Percentiles rank a stretch among this genome's conserved stretches.
Conservation (phyloP, 1,140 invertebrate genomes). For the Drosophila orena region DNA sequence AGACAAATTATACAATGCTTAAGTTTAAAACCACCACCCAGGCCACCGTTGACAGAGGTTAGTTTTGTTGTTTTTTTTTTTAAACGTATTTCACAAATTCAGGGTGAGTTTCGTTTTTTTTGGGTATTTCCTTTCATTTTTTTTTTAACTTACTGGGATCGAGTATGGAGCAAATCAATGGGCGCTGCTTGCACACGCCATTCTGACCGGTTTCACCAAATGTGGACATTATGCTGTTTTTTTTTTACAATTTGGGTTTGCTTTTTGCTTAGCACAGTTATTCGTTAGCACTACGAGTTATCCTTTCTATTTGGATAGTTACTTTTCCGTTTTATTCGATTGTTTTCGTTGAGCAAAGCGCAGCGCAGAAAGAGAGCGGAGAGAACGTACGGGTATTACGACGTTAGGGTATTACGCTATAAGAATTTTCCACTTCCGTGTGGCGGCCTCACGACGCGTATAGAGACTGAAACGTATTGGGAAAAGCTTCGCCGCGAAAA, state of each 20-base stretch:
- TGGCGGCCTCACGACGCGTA: conserved; percentile 68
- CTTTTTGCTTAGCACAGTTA: conserved; percentile 24
- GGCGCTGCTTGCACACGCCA: conserved; percentile 78
- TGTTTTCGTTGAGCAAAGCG: conserved; percentile 48
- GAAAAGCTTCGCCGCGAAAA: conserved; percentile 46
- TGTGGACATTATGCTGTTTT: conserved; percentile 56
- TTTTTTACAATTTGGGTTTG: conserved; percentile 11
- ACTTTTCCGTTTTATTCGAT: conserved; percentile 33
- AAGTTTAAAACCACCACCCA: conserved; percentile 24
- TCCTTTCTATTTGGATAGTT: conserved; percentile 19
- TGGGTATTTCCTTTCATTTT: conserved; percentile 21
- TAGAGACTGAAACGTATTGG: conserved; percentile 68
- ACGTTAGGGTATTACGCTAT: conserved; percentile 53
- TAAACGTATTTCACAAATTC: conserved; percentile 14
- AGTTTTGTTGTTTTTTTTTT: conserved; percentile 60
- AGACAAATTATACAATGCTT: conserved; percentile 57
- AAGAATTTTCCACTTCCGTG: conserved; percentile 56
- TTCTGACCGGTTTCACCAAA: conserved; percentile 76
- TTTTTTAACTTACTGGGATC: conserved; percentile 80
- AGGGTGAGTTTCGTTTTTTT: conserved; percentile 46
- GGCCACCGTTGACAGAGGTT: conserved; percentile 64
- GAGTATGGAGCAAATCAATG: conserved; percentile 83
- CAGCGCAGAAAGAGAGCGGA: conserved; percentile 40
- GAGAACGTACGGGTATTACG: conserved; percentile 14
- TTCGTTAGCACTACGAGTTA: conserved; percentile 21